These are phyloP conservation scores for Platanista minor DNA, from an alignment of 2,113 vertebrate species.

Conservation along the genomic window DNA sequence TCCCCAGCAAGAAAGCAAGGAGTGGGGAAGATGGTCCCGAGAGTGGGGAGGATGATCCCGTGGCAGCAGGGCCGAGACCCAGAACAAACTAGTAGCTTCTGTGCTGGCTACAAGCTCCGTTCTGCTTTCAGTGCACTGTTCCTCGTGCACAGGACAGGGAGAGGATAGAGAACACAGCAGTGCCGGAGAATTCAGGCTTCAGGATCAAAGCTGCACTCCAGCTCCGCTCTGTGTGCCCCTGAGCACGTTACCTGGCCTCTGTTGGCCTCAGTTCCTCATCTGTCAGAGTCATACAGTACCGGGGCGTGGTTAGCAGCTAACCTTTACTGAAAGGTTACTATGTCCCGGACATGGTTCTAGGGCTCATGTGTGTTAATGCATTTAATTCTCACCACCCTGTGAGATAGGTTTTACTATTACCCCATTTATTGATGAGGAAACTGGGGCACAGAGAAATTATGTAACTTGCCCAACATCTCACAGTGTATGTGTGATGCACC, in stretches of 20 bases:
- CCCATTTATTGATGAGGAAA: neutral
- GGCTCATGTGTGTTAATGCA: neutral
- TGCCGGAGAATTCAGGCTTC: neutral
- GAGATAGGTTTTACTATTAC: neutral
- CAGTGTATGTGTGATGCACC: neutral
- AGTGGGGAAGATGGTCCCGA: neutral
- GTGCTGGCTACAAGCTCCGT: neutral
- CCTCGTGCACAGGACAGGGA: fast-evolving
- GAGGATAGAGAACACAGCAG: neutral
- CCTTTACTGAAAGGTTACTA: fast-evolving
- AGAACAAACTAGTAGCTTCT: neutral
- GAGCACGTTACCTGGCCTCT: neutral
- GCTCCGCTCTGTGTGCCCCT: fast-evolving
- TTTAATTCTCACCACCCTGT: neutral
- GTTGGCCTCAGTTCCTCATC: neutral
- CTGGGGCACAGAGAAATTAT: neutral
- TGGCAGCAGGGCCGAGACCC: fast-evolving
- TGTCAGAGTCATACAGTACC: neutral
- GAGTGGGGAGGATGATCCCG: neutral
- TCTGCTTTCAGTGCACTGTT: neutral
- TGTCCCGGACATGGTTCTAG: fast-evolving
- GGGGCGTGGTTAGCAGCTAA: neutral
- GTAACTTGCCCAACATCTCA: neutral
- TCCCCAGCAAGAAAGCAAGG: neutral
- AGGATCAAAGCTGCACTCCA: too few relatives aligned